Evolutionary conservation across 2,797 vertebrate species (phyloP).

Genomic region (Podarcis lilfordi): DNA sequence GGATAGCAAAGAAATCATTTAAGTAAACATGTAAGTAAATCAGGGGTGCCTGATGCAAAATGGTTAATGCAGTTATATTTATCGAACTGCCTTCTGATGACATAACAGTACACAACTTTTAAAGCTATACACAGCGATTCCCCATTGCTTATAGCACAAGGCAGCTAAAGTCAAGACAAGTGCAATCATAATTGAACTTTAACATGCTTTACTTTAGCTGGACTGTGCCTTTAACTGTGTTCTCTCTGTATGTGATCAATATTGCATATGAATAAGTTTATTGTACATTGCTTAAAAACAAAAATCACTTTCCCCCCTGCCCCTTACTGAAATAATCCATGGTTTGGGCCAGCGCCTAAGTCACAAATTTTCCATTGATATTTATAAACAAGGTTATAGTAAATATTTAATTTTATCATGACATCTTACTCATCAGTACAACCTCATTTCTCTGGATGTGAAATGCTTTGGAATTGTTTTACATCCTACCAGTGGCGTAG

Average conservation of each 20-base stretch:
- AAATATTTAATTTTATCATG: constrained; percentile 25
- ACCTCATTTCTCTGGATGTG: background rate
- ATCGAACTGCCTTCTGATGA: background rate
- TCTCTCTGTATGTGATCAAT: background rate
- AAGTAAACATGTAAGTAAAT: background rate
- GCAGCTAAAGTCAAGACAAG: background rate
- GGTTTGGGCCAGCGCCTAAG: background rate
- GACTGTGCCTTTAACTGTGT: background rate
- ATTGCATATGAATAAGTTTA: background rate
- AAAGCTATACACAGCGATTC: background rate
- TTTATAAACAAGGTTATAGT: constrained; percentile 7
- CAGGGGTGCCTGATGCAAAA: background rate
- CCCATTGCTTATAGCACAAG: background rate
- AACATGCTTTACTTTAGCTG: background rate
- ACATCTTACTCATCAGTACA: constrained; percentile 28
- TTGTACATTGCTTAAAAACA: background rate
- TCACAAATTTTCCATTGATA: constrained; percentile 2
- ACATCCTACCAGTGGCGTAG: background rate
- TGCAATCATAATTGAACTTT: background rate
- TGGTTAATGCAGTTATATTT: background rate
- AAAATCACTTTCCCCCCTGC: background rate
- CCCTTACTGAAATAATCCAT: background rate
- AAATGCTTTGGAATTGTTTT: background rate
- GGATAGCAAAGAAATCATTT: background rate
- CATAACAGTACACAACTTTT: background rate